Conservation (phyloP, 2,888 invertebrate species). For the Drosophila fulvimacula region DNA sequence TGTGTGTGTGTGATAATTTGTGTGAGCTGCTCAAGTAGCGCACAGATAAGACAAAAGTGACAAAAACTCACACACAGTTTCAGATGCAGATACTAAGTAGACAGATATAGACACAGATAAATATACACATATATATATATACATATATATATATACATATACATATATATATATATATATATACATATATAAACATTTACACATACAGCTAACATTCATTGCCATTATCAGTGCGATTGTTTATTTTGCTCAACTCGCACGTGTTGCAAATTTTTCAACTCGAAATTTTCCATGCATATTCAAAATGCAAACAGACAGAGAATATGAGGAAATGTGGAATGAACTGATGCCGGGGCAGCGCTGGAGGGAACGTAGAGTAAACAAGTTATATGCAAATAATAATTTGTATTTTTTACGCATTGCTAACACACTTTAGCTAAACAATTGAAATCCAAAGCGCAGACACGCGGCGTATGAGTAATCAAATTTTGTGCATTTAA, state of each 20-base stretch:
- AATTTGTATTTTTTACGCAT: slow-evolving; percentile 18
- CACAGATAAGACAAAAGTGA: slow-evolving; percentile 33
- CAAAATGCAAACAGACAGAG: neutral
- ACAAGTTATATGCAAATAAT: slow-evolving; percentile 21
- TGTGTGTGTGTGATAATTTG: slow-evolving; percentile 23
- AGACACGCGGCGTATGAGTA: slow-evolving; percentile 43
- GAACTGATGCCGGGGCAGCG: neutral
- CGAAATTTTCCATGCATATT: slow-evolving; percentile 25
- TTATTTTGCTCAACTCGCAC: slow-evolving; percentile 22
- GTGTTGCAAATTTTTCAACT: slow-evolving; percentile 30
- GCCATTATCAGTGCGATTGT: slow-evolving; percentile 21
- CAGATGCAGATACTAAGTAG: slow-evolving; percentile 3
- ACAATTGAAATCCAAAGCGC: slow-evolving; percentile 19
- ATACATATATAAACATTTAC: neutral
- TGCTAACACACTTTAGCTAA: slow-evolving; percentile 21
- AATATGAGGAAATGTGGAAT: neutral
- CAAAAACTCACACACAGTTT: slow-evolving; percentile 12
- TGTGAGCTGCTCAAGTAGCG: slow-evolving; percentile 32
- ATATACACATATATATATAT: slow-evolving; percentile 4
- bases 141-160: neutral
- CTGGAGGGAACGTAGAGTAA: neutral
- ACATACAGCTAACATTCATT: slow-evolving; percentile 5
- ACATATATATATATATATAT: too few species aligned
- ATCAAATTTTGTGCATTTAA: slow-evolving; percentile 31
- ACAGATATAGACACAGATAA: neutral